Conservation (phyloP, 2,888 invertebrate genomes). For the Colostygia pectinataria region DNA sequence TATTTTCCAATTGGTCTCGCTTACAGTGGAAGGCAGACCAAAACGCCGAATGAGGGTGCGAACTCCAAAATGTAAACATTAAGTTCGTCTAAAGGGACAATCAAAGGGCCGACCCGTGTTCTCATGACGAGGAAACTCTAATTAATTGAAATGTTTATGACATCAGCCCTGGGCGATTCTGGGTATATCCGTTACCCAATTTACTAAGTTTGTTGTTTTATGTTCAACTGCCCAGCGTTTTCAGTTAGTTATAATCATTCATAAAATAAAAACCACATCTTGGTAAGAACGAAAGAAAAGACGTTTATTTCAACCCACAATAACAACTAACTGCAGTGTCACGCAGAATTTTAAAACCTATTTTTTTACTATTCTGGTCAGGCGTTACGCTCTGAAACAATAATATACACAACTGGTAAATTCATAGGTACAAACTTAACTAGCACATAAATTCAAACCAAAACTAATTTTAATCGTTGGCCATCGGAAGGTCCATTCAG, state of each 20-base stretch:
- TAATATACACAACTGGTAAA: too few relatives aligned
- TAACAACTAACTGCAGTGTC: too few relatives aligned
- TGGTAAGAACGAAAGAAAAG: too few relatives aligned
- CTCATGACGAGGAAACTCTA: constrained; percentile 51
- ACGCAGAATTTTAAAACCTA: too few relatives aligned
- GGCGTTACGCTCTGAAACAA: neutral
- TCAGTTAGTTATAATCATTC: neutral
- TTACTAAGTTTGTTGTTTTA: constrained; percentile 22
- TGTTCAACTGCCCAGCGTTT: neutral
- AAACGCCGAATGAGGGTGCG: constrained; percentile 46
- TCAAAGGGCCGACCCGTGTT: constrained; percentile 48
- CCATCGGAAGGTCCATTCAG: constrained; percentile 26
- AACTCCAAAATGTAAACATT: constrained; percentile 58
- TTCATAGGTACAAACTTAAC: too few relatives aligned
- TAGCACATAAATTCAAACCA: too few relatives aligned
- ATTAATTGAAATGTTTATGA: constrained; percentile 67
- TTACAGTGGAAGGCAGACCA: constrained; percentile 7
- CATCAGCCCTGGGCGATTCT: constrained; percentile 41
- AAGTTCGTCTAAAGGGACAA: constrained; percentile 58
- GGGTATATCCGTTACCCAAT: constrained; percentile 40
- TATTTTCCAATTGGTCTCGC: constrained; percentile 1
- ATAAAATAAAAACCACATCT: neutral
- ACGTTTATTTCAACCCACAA: too few relatives aligned
- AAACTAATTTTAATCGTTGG: constrained; percentile 20
- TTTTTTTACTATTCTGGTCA: too few relatives aligned